Percentiles rank a stretch among this genome's conserved stretches.
phyloP scores from a whole-genome alignment of 2,113 vertebrate genomes.

The Notothenia coriiceps region DNA sequence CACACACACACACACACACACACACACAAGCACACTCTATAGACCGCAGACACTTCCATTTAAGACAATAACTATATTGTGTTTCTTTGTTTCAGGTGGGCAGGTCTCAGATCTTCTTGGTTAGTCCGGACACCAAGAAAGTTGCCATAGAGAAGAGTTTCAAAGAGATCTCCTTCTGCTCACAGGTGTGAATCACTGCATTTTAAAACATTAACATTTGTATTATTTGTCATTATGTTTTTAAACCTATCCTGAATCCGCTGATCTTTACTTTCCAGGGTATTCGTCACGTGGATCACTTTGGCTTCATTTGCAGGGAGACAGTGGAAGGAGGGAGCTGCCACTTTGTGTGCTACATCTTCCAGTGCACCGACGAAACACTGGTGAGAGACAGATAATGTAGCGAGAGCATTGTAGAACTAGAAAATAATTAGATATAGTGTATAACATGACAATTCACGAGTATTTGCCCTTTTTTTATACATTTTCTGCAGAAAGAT shows the following conservation, averaged over 20 bases:
- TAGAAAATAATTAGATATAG: not conserved
- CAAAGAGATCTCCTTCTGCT: slow-evolving; percentile 99
- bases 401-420: not conserved
- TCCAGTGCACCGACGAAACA: slow-evolving; percentile 95
- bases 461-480: not conserved
- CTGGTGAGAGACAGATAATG: slow-evolving; percentile 86
- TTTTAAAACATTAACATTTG: not conserved
- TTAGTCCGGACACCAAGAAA: slow-evolving; percentile 99
- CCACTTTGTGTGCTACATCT: slow-evolving; percentile 96
- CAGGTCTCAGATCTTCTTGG: slow-evolving; percentile 95
- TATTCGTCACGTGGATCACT: slow-evolving; percentile 97
- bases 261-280: slow-evolving; percentile 83
- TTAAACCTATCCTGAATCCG: not conserved
- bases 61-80: slow-evolving; percentile 29
- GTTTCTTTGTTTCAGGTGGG: slow-evolving; percentile 89
- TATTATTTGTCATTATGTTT: no score
- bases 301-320: slow-evolving; percentile 98
- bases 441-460: not conserved
- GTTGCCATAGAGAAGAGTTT: slow-evolving; percentile 97
- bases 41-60: not conserved
- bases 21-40: not conserved
- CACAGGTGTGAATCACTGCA: slow-evolving; percentile 87
- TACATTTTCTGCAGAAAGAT: no score
- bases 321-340: slow-evolving; percentile 89
- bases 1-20: slow-evolving; percentile 1